Conservation (phyloP, 2,797 vertebrate genomes). For the Odontamblyopus lacepedii region DNA sequence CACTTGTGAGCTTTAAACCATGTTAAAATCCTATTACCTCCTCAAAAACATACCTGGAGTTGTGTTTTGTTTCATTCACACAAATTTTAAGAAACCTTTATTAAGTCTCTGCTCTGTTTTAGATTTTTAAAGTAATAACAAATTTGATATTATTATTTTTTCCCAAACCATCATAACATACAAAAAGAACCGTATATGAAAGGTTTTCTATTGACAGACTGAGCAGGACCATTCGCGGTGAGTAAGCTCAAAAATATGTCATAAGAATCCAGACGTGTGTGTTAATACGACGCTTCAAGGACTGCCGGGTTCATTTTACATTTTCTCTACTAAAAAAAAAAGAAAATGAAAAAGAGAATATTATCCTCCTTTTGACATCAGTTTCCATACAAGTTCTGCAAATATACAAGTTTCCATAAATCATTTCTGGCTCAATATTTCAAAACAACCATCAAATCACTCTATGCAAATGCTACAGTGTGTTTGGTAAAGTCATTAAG, state of each 20-base stretch:
- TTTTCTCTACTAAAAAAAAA: not conserved
- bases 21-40: too few relatives aligned
- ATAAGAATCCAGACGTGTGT: not conserved
- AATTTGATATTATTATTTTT: not conserved
- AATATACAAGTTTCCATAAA: not conserved
- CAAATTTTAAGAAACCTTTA: too few relatives aligned
- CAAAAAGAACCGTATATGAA: not conserved
- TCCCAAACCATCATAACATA: not conserved
- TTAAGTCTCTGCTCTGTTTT: too few relatives aligned
- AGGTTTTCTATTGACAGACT: not conserved
- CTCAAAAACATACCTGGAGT: too few relatives aligned
- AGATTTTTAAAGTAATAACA: too few relatives aligned
- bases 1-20: too few relatives aligned
- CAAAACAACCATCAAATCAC: not conserved
- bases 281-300: not conserved
- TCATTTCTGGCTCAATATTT: conserved; percentile 1
- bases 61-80: too few relatives aligned
- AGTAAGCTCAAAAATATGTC: too few relatives aligned
- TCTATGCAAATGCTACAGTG: not conserved
- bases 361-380: not conserved
- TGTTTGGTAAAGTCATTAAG: conserved; percentile 5
- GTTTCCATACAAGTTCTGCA: not conserved
- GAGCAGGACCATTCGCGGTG: not conserved
- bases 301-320: not conserved
- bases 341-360: not conserved